phyloP scores from a whole-genome alignment of 2,113 vertebrate genomes.

The Ptychochromis oligacanthus region DNA sequence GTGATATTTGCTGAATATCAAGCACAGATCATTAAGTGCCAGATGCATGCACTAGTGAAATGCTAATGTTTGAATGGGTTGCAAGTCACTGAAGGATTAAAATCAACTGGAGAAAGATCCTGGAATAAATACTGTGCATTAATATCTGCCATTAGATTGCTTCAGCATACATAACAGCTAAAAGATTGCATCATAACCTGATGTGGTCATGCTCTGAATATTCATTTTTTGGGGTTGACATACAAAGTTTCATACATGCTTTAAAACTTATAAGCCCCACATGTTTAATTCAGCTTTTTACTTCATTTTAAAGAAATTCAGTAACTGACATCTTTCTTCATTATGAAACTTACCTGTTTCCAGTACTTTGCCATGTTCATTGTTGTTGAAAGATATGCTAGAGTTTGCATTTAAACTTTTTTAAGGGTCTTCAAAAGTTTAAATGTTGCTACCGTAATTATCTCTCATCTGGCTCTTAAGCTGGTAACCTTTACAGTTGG shows the following conservation, averaged over 20 bases:
- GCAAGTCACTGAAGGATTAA: neutral
- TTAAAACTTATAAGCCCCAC: neutral
- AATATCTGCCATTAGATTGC: neutral
- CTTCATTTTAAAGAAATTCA: neutral
- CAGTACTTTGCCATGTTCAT: no score
- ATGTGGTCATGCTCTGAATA: neutral
- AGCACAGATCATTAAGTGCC: neutral
- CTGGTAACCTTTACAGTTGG: no score
- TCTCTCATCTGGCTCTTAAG: no score
- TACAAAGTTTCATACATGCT: no score
- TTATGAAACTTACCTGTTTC: no score
- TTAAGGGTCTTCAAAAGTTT: no score
- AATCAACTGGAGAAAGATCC: neutral
- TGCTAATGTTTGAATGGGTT: neutral
- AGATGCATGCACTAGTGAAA: neutral
- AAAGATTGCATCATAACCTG: neutral
- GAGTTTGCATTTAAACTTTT: no score
- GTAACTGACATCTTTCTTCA: no score
- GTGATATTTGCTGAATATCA: neutral
- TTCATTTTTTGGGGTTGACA: neutral
- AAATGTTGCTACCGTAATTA: no score
- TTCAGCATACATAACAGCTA: neutral
- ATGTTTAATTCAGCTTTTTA: neutral
- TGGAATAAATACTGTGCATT: neutral
- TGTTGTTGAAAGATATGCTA: no score